Evolutionary conservation across 2,113 vertebrate species (phyloP).

Genomic region (Paraplagusia blochii): DNA sequence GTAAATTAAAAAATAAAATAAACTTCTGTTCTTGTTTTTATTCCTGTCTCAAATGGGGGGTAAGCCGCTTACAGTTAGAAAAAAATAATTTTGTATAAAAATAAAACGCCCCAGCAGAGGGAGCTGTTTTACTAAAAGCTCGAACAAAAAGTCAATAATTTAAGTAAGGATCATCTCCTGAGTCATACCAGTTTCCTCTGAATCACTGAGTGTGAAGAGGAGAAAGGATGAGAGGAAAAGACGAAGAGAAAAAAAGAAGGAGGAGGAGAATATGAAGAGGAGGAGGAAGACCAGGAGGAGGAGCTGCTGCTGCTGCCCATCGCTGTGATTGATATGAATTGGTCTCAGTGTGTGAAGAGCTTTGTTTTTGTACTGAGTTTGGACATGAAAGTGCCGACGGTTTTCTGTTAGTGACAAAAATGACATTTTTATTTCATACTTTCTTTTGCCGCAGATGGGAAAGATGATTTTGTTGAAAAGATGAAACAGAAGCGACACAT

Average conservation of each 20-base stretch:
- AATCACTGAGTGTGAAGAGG: not conserved
- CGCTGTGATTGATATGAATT: not conserved
- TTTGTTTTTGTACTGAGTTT: not conserved
- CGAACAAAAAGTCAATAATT: not conserved
- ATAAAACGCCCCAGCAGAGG: not conserved
- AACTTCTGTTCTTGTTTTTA: too few species aligned
- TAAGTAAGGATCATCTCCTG: too few species aligned
- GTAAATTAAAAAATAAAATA: too few species aligned
- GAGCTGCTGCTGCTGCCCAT: not conserved
- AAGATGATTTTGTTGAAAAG: not conserved
- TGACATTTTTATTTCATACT: too few species aligned
- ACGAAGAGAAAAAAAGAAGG: not conserved
- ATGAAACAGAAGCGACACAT: not conserved
- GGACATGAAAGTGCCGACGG: not conserved
- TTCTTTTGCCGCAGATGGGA: too few species aligned
- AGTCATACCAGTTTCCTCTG: too few species aligned
- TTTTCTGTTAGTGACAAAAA: not conserved
- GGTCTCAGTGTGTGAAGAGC: not conserved
- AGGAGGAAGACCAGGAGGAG: not conserved
- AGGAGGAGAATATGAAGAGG: not conserved
- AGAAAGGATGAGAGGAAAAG: not conserved
- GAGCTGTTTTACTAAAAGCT: not conserved
- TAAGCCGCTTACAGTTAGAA: too few species aligned
- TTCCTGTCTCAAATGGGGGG: too few species aligned
- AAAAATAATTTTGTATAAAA: too few species aligned